Conservation (phyloP, 2,113 vertebrate genomes). For the Athene noctua region DNA sequence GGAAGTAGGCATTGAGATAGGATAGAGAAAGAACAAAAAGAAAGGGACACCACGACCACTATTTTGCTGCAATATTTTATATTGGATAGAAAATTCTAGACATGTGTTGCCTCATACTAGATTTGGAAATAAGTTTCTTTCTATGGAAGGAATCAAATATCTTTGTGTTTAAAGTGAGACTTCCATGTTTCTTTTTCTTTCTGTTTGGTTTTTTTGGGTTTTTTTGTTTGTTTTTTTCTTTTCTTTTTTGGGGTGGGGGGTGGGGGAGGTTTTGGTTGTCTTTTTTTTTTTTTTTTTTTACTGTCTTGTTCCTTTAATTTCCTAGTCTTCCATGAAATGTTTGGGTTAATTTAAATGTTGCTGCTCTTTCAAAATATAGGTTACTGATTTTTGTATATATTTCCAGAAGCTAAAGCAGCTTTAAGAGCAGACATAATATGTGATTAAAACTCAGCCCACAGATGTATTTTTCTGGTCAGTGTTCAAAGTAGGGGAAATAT, state of each 20-base stretch:
- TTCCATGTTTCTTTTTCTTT: background rate
- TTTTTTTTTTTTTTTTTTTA: rapidly evolving
- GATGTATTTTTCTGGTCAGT: background rate
- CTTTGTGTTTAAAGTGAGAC: background rate
- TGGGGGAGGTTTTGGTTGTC: too few species aligned
- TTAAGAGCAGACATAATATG: background rate
- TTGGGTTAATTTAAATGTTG: background rate
- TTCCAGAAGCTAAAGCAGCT: background rate
- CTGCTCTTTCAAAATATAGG: background rate
- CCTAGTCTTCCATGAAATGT: background rate
- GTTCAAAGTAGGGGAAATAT: background rate
- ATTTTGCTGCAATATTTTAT: background rate
- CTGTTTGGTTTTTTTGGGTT: too few species aligned
- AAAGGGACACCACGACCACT: background rate
- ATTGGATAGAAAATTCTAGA: background rate
- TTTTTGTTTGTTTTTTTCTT: too few species aligned
- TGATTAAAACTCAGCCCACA: background rate
- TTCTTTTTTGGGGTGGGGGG: too few species aligned
- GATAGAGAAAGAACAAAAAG: background rate
- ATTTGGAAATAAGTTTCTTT: background rate
- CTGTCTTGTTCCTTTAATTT: background rate
- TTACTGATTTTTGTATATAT: background rate
- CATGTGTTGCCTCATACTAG: background rate
- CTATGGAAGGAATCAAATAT: background rate
- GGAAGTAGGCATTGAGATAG: background rate